A percentile compares a stretch with the other conserved stretches of the same genome.
Conservation (phyloP, 2,888 invertebrate species). For the Cloeon dipterum region DNA sequence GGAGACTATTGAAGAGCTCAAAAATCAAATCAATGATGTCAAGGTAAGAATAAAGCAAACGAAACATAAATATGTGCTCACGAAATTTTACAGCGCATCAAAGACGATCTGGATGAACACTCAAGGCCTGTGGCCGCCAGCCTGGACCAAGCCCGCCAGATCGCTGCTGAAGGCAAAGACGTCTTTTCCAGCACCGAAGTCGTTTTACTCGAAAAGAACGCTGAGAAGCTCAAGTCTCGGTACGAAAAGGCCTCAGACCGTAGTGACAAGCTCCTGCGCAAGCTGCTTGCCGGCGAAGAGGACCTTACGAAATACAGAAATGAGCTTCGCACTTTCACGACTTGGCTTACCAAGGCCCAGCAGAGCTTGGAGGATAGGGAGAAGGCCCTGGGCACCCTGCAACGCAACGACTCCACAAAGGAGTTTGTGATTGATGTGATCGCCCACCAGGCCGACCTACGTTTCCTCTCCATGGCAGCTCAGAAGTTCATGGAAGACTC, state of each 20-base stretch:
- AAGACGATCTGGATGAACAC: constrained; percentile 73
- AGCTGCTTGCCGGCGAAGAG: constrained; percentile 56
- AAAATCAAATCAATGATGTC: constrained; percentile 71
- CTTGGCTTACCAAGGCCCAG: constrained; percentile 65
- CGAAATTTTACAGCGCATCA: constrained; percentile 40
- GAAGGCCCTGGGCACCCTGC: constrained; percentile 31
- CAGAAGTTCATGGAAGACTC: constrained; percentile 92
- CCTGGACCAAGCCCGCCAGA: constrained; percentile 71
- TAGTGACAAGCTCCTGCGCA: constrained; percentile 50
- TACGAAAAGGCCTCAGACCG: constrained; percentile 64
- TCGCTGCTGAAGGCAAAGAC: constrained; percentile 73
- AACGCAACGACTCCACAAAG: constrained; percentile 40
- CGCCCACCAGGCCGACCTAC: constrained; percentile 82
- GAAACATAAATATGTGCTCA: not conserved
- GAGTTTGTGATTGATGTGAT: constrained; percentile 86
- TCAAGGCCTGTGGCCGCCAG: constrained; percentile 63
- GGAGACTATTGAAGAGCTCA: constrained; percentile 64
- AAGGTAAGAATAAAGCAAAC: constrained; percentile 30
- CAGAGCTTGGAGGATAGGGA: constrained; percentile 68
- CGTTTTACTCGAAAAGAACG: constrained; percentile 64
- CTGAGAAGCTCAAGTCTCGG: constrained; percentile 57
- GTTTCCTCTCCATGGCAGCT: constrained; percentile 89
- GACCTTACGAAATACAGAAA: constrained; percentile 46
- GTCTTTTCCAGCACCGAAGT: constrained; percentile 84
- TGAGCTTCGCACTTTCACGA: constrained; percentile 56